These are phyloP conservation scores for Acanthurus leucopareius DNA, from an alignment of 2,797 vertebrate species.

Conservation along the genomic window DNA sequence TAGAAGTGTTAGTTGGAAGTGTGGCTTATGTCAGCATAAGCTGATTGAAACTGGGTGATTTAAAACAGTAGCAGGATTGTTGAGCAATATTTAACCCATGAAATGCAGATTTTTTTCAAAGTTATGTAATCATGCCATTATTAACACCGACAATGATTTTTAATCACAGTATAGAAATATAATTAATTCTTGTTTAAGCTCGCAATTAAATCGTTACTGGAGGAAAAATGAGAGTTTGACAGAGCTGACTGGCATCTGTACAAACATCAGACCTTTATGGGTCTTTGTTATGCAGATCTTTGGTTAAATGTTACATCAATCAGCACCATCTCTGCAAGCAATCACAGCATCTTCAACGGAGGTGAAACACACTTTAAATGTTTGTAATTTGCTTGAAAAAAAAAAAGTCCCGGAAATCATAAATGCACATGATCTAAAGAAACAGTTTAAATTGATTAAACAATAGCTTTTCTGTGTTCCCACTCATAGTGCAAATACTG, in stretches of 20 bases:
- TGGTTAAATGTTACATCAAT: conserved; percentile 59
- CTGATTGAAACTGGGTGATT: no score
- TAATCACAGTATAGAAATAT: no score
- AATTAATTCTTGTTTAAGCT: no score
- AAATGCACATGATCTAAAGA: conserved; percentile 25
- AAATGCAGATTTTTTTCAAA: no score
- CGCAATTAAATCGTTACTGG: conserved; percentile 9
- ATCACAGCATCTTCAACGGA: conserved; percentile 42
- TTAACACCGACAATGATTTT: no score
- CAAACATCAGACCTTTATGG: conserved; percentile 33
- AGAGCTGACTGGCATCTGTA: conserved; percentile 49
- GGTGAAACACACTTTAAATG: conserved; percentile 12
- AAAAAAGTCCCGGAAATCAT: conserved; percentile 17
- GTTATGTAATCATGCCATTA: no score
- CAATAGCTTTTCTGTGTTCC: conserved; percentile 66
- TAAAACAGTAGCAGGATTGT: no score
- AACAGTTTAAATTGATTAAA: conserved; percentile 38
- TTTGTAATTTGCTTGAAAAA: conserved; percentile 25
- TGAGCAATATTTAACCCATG: no score
- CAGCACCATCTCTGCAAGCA: conserved; percentile 76
- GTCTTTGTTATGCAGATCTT: conserved; percentile 63
- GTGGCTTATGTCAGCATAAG: no score
- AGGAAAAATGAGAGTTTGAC: conserved; percentile 31
- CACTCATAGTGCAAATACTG: conserved; percentile 69
- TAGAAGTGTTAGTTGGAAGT: no score